phyloP scores from a whole-genome alignment of 2,113 vertebrate genomes.

The Piaya cayana region DNA sequence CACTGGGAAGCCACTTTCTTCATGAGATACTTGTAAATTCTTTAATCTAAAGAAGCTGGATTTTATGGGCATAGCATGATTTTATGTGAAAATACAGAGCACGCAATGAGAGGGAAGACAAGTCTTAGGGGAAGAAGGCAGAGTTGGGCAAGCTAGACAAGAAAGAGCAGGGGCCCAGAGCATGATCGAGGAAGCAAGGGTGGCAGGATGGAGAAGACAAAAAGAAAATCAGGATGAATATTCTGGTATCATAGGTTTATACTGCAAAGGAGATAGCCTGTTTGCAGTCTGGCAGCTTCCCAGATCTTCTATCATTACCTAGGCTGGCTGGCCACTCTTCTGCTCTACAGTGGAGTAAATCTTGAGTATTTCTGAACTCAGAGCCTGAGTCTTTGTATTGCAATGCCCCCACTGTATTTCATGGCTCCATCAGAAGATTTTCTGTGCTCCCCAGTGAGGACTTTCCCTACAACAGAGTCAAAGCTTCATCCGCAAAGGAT shows the following conservation, averaged over 20 bases:
- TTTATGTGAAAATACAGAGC: neutral
- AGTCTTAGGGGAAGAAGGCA: neutral
- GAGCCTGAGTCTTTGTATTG: neutral
- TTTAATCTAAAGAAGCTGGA: neutral
- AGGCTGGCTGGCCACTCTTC: neutral
- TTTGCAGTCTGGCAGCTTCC: neutral
- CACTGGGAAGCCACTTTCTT: neutral
- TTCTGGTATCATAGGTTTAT: neutral
- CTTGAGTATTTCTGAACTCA: neutral
- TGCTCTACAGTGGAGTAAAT: neutral
- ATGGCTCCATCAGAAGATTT: neutral
- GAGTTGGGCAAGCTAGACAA: neutral
- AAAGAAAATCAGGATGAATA: neutral
- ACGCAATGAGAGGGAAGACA: neutral
- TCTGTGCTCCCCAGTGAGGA: neutral
- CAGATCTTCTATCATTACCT: neutral
- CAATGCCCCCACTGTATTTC: neutral
- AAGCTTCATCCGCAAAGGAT: neutral
- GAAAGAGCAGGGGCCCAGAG: neutral
- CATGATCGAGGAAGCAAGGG: neutral
- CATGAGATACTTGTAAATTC: neutral
- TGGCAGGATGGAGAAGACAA: neutral
- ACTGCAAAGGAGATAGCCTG: rapidly evolving
- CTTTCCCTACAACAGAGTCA: neutral
- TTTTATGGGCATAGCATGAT: neutral